phyloP scores from a whole-genome alignment of 2,113 vertebrate species.

The Marcusenius ussheri region DNA sequence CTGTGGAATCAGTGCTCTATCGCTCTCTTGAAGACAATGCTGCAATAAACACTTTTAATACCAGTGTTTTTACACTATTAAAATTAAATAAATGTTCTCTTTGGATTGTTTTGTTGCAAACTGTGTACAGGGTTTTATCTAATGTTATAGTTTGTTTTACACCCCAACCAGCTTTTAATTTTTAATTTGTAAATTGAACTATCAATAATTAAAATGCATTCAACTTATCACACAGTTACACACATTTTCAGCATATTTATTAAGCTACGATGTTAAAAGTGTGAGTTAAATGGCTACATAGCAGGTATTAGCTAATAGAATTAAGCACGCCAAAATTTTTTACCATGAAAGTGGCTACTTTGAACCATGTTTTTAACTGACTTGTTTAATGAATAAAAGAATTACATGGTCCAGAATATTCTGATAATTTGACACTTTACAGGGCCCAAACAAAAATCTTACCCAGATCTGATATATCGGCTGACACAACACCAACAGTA shows the following conservation, averaged over 20 bases:
- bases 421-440: neutral
- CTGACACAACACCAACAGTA: neutral
- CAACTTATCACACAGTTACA: neutral
- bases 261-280: neutral
- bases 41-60: neutral
- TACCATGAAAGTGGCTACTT: neutral
- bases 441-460: neutral
- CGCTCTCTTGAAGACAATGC: neutral
- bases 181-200: neutral
- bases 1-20: neutral
- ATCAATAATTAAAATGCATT: neutral
- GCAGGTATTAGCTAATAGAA: neutral
- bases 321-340: neutral
- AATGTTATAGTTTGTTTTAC: neutral
- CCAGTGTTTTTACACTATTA: neutral
- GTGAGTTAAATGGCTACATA: neutral
- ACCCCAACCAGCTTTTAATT: neutral
- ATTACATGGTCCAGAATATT: neutral
- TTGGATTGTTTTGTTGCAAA: neutral
- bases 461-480: neutral
- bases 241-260: neutral
- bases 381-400: neutral
- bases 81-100: neutral
- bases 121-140: neutral
- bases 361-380: neutral